These are phyloP conservation scores for Lycorma delicatula DNA, from an alignment of 1,140 invertebrate genomes.

Conservation along the genomic window DNA sequence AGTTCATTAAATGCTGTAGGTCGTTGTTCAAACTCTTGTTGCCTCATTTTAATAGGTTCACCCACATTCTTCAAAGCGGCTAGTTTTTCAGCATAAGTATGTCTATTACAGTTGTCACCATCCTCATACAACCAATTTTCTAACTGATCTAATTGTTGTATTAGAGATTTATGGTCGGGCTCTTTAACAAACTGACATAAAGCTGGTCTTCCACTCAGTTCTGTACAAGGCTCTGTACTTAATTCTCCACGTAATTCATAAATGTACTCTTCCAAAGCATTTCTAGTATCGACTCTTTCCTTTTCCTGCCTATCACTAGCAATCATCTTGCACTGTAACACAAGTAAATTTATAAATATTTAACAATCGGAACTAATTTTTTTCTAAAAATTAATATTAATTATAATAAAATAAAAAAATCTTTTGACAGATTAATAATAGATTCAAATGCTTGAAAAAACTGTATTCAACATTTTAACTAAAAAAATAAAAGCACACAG, in stretches of 20 bases:
- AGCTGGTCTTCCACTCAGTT: constrained; percentile 40
- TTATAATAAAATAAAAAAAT: no score
- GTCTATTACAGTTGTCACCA: constrained; percentile 85
- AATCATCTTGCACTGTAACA: constrained; percentile 70
- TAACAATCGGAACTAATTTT: no score
- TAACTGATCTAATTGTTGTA: constrained; percentile 60
- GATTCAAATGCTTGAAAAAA: no score
- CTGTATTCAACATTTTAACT: no score
- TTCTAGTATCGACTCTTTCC: constrained; percentile 88
- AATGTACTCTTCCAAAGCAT: constrained; percentile 96
- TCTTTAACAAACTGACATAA: constrained; percentile 67
- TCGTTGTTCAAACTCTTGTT: constrained; percentile 66
- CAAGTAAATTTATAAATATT: neutral
- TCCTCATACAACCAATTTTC: constrained; percentile 96
- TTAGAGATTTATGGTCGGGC: constrained; percentile 53
- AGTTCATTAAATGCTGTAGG: constrained; percentile 69
- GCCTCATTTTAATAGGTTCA: constrained; percentile 74
- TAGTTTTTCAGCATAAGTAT: constrained; percentile 64
- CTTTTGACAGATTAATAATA: no score
- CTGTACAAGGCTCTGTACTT: constrained; percentile 42
- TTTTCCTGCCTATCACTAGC: constrained; percentile 86
- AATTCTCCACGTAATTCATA: constrained; percentile 89
- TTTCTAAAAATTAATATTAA: no score
- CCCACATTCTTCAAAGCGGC: constrained; percentile 57
- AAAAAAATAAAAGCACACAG: no score